A percentile compares a stretch with the other conserved stretches of the same genome.
phyloP scores from a whole-genome alignment of 2,113 vertebrate species.

The Sarotherodon lohbergeri region DNA sequence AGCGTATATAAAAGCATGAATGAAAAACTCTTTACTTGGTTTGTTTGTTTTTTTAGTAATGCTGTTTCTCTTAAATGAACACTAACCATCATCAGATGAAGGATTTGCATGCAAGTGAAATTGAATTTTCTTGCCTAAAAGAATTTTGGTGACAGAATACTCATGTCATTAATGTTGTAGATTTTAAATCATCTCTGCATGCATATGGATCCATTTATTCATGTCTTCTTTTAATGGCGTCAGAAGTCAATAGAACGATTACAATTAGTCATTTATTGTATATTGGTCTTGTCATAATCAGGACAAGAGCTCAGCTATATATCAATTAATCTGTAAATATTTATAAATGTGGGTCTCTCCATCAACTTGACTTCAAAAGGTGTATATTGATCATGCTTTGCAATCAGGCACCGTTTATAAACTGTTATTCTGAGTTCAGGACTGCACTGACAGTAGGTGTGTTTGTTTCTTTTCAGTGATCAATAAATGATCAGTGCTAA shows the following conservation, averaged over 20 bases:
- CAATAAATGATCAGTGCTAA: background rate
- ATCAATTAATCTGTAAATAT: background rate
- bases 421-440: background rate
- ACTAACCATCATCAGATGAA: background rate
- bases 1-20: background rate
- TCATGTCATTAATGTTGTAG: background rate
- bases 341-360: background rate
- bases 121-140: background rate
- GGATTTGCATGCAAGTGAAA: background rate
- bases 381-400: background rate
- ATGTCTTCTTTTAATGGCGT: background rate
- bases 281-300: background rate
- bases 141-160: background rate
- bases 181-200: background rate
- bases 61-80: background rate
- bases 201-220: background rate
- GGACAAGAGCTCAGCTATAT: background rate
- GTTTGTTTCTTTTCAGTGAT: background rate
- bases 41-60: background rate
- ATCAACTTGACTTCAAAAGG: background rate
- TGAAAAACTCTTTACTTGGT: background rate
- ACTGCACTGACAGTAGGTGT: background rate
- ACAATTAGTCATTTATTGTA: background rate
- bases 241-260: background rate
- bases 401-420: background rate